Evolutionary conservation across 2,888 invertebrate species (phyloP).

Genomic region (Aromia moschata): DNA sequence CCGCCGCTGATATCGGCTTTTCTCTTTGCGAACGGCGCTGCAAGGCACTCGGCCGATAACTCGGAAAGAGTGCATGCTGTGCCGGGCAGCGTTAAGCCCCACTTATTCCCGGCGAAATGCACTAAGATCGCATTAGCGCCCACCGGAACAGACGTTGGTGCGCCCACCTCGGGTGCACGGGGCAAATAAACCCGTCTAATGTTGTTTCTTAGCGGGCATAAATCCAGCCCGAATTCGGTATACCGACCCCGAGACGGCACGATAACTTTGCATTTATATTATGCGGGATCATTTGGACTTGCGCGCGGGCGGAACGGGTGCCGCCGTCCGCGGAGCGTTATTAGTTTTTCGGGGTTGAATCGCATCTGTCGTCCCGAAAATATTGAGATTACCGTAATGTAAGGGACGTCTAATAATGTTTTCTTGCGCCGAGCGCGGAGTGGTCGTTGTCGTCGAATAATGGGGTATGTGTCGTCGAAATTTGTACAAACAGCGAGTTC

Average conservation of each 20-base stretch:
- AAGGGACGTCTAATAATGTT: no score
- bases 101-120: constrained; percentile 7
- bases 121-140: constrained; percentile 19
- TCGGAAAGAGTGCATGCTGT: not conserved
- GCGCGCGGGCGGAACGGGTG: constrained; percentile 10
- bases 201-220: constrained; percentile 14
- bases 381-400: not conserved
- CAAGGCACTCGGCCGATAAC: not conserved
- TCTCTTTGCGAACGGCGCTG: no score
- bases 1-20: no score
- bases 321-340: constrained; percentile 7
- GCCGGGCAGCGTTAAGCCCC: constrained; percentile 19
- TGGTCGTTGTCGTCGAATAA: no score
- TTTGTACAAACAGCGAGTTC: no score
- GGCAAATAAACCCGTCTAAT: constrained; percentile 17
- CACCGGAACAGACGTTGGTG: constrained; percentile 11
- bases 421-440: no score
- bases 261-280: constrained; percentile 26
- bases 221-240: constrained; percentile 20
- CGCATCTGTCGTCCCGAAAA: not conserved
- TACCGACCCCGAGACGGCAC: constrained; percentile 16
- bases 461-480: no score
- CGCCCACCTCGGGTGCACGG: not conserved
- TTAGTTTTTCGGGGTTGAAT: constrained; percentile 22
- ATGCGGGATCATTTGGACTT: constrained; percentile 20